phyloP scores from a whole-genome alignment of 2,797 vertebrate genomes.

The Falco columbarius region DNA sequence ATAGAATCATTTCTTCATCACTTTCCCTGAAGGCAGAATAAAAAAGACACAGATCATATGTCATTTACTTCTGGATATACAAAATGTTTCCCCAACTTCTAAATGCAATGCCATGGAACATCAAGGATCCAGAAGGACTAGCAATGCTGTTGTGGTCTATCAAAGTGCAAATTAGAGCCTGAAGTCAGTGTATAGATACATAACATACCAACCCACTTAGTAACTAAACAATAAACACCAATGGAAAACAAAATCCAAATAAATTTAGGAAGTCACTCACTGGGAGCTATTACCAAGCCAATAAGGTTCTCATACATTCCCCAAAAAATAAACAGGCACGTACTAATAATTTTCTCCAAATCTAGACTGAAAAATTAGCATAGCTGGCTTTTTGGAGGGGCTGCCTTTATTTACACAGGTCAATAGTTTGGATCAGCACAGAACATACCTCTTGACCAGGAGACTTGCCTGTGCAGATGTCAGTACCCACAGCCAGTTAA shows the following conservation, averaged over 20 bases:
- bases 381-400: background rate
- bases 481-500: background rate
- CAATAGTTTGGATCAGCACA: background rate
- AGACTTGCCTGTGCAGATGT: background rate
- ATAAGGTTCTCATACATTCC: background rate
- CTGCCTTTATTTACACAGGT: background rate
- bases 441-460: background rate
- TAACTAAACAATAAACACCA: background rate
- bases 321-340: background rate
- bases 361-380: background rate
- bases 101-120: background rate
- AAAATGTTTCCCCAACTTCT: background rate
- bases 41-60: background rate
- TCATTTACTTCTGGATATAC: background rate
- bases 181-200: background rate
- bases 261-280: background rate
- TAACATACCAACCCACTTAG: background rate
- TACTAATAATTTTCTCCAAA: background rate
- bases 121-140: background rate
- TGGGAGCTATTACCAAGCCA: background rate
- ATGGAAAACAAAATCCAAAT: background rate
- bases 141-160: background rate
- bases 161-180: background rate
- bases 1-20: constrained; percentile 18
- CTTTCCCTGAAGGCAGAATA: constrained; percentile 32